Conservation (phyloP, 1,140 invertebrate genomes). For the Pseudachorutes palmiensis region DNA sequence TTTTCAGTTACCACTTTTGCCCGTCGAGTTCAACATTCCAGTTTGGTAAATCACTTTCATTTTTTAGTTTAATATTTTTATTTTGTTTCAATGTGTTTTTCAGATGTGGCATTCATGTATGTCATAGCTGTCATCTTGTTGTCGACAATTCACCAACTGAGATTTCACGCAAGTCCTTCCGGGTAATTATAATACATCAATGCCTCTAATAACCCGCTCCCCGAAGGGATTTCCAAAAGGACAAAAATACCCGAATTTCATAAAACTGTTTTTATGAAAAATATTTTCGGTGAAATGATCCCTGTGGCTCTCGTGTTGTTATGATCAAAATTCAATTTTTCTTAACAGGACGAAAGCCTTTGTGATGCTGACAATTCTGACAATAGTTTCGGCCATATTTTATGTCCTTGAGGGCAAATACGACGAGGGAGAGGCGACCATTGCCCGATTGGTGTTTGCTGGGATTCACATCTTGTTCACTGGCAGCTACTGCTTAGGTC, state of each 20-base stretch:
- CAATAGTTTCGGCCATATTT: slow-evolving; percentile 9
- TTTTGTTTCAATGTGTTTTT: not conserved
- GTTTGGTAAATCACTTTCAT: slow-evolving; percentile 15
- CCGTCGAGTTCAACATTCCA: slow-evolving; percentile 15
- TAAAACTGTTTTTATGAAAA: not conserved
- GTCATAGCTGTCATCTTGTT: slow-evolving; percentile 13
- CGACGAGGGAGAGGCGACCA: not conserved
- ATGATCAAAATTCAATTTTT: too few species aligned
- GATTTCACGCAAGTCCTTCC: slow-evolving; percentile 6
- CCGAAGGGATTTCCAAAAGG: not conserved
- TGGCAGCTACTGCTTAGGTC: not conserved
- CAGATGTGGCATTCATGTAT: slow-evolving; percentile 18
- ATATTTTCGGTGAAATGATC: too few species aligned
- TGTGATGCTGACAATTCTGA: not conserved
- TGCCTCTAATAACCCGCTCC: too few species aligned
- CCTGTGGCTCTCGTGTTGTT: too few species aligned
- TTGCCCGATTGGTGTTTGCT: slow-evolving; percentile 1
- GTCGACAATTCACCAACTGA: slow-evolving; percentile 7
- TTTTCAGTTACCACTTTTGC: slow-evolving; percentile 20
- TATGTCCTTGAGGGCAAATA: not conserved
- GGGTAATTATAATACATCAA: too few species aligned
- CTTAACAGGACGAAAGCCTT: slow-evolving; percentile 14
- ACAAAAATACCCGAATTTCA: not conserved
- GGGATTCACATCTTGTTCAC: slow-evolving; percentile 1
- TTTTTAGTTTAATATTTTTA: not conserved